Percentiles rank a stretch among this genome's conserved stretches.
phyloP scores from a whole-genome alignment of 1,140 invertebrate genomes.

The Triops longicaudatus region DNA sequence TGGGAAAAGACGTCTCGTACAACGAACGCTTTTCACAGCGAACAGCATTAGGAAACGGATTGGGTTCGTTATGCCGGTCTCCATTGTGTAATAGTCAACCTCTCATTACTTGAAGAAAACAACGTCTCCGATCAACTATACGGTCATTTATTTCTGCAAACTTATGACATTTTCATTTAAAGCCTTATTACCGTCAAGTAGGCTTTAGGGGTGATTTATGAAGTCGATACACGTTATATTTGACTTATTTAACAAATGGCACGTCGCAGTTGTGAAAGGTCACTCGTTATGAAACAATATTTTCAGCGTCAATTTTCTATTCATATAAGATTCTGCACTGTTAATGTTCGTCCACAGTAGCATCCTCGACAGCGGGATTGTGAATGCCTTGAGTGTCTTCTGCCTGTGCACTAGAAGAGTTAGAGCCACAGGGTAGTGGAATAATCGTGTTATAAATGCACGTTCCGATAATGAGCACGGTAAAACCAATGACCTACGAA shows the following conservation, averaged over 20 bases:
- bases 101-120: too few species aligned
- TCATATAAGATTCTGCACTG: neutral
- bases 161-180: too few species aligned
- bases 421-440: neutral
- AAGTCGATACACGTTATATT: neutral
- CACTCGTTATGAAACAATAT: neutral
- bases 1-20: too few species aligned
- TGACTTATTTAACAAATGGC: neutral
- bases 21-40: too few species aligned
- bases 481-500: neutral
- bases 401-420: neutral
- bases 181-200: too few species aligned
- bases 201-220: too few species aligned
- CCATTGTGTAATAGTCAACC: too few species aligned
- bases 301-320: neutral
- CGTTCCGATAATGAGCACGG: neutral
- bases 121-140: too few species aligned
- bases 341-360: neutral
- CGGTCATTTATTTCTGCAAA: too few species aligned
- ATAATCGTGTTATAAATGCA: neutral
- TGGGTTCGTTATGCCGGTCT: too few species aligned
- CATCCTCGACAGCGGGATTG: neutral
- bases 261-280: neutral
- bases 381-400: neutral
- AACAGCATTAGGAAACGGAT: too few species aligned